Conservation (phyloP, 1,140 invertebrate species). For the Drosophila tani region DNA sequence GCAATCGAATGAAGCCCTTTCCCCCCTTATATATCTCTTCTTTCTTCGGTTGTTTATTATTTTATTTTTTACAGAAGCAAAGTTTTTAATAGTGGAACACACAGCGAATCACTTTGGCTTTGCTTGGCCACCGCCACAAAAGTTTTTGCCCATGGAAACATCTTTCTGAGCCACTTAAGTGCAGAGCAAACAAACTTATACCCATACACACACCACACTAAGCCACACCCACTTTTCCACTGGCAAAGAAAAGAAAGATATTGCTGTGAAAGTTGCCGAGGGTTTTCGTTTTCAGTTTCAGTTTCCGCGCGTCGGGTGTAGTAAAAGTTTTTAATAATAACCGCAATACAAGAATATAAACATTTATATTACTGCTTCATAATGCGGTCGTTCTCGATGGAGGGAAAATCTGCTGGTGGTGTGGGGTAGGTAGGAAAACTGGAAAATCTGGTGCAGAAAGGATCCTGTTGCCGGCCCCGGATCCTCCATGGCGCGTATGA, state of each 20-base stretch:
- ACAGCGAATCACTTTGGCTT: slow-evolving; percentile 54
- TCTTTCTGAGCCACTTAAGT: slow-evolving; percentile 66
- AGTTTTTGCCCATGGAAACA: slow-evolving; percentile 47
- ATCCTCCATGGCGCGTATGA: slow-evolving; percentile 58
- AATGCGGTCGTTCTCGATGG: slow-evolving; percentile 52
- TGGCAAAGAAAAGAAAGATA: slow-evolving; percentile 57
- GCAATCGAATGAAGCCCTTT: slow-evolving; percentile 59
- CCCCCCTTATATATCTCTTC: slow-evolving; percentile 10
- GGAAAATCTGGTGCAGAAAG: slow-evolving; percentile 16
- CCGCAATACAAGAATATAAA: slow-evolving; percentile 84
- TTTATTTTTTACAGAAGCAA: slow-evolving; percentile 29
- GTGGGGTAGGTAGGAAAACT: not conserved
- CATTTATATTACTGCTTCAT: slow-evolving; percentile 83
- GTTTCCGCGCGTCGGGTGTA: slow-evolving; percentile 51
- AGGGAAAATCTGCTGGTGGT: not conserved
- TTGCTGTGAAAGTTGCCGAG: slow-evolving; percentile 69
- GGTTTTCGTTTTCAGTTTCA: slow-evolving; percentile 41
- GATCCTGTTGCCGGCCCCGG: slow-evolving; percentile 23
- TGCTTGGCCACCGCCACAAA: slow-evolving; percentile 67
- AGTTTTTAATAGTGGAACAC: slow-evolving; percentile 79
- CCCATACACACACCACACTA: slow-evolving; percentile 16
- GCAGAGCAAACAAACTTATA: slow-evolving; percentile 73
- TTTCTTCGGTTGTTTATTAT: slow-evolving; percentile 21
- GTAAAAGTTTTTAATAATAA: slow-evolving; percentile 84
- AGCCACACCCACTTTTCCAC: not conserved